These are phyloP conservation scores for Myotis vivesi DNA, from an alignment of 2,797 vertebrate species.

Conservation along the genomic window DNA sequence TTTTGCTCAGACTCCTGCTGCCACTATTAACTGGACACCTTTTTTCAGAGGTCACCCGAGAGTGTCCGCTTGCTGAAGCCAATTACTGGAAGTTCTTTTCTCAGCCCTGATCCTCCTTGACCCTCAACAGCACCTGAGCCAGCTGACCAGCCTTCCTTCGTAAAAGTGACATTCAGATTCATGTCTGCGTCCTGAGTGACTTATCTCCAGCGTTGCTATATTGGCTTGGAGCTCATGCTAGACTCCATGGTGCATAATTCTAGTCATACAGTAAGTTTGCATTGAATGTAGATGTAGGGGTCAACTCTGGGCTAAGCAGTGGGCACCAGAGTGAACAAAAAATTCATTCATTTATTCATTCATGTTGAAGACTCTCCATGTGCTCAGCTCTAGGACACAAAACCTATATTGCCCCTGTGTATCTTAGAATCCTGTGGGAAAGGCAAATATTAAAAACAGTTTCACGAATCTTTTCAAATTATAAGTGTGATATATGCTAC, in stretches of 20 bases:
- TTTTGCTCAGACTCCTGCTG: background rate
- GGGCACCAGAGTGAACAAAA: background rate
- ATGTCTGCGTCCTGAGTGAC: background rate
- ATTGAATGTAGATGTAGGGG: background rate
- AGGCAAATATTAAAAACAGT: slow-evolving; percentile 27
- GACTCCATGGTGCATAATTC: background rate
- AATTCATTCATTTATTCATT: background rate
- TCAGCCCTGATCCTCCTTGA: background rate
- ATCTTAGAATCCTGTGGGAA: background rate
- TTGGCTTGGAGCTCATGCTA: background rate
- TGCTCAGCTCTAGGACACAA: background rate
- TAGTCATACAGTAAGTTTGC: background rate
- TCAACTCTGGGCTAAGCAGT: background rate
- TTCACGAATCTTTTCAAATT: background rate
- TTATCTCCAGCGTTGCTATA: background rate
- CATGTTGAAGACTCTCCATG: background rate
- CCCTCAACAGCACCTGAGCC: background rate
- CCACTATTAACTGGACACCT: background rate
- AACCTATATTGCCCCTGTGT: background rate
- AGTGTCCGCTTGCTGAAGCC: background rate
- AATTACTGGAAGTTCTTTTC: background rate
- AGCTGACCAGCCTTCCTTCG: background rate
- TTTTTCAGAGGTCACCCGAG: background rate
- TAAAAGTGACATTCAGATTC: background rate
- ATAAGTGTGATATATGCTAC: background rate